phyloP scores from a whole-genome alignment of 1,140 invertebrate genomes.

The Chlorops oryzae region DNA sequence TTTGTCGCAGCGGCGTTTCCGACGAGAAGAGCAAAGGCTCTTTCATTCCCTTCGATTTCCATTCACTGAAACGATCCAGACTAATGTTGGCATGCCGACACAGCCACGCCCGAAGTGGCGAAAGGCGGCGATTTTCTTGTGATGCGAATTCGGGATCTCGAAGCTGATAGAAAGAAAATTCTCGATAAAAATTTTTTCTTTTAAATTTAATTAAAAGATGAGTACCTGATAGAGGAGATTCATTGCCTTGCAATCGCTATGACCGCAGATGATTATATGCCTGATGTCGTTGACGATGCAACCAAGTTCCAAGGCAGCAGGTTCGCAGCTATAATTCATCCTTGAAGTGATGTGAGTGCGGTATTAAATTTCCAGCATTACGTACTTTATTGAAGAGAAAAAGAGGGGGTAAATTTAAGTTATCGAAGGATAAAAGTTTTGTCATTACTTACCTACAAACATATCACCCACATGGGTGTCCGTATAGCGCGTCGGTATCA shows the following conservation, averaged over 20 bases:
- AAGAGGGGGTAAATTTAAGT: background rate
- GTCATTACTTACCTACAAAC: constrained; percentile 74
- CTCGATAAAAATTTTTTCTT: too few species aligned
- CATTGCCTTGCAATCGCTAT: constrained; percentile 97
- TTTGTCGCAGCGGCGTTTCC: constrained; percentile 77
- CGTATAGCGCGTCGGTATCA: constrained; percentile 92
- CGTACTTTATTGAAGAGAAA: constrained; percentile 60
- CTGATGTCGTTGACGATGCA: constrained; percentile 89
- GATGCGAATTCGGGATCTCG: constrained; percentile 69
- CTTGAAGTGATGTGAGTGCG: constrained; percentile 79
- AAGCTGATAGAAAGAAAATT: too few species aligned
- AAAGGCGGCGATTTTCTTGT: constrained; percentile 72
- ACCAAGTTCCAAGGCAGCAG: constrained; percentile 87
- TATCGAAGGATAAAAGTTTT: constrained; percentile 1
- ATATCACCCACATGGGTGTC: constrained; percentile 94
- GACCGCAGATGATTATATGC: constrained; percentile 92
- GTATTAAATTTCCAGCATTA: constrained; percentile 91
- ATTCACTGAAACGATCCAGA: constrained; percentile 74
- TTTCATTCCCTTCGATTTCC: constrained; percentile 56
- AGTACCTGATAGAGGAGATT: constrained; percentile 87
- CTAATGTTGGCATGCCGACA: constrained; percentile 78
- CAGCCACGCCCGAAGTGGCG: constrained; percentile 86
- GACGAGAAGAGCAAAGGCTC: constrained; percentile 75
- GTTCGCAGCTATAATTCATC: constrained; percentile 87
- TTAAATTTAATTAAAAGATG: too few species aligned